Conservation (phyloP, 2,888 invertebrate genomes). For the Epirrita christyi region DNA sequence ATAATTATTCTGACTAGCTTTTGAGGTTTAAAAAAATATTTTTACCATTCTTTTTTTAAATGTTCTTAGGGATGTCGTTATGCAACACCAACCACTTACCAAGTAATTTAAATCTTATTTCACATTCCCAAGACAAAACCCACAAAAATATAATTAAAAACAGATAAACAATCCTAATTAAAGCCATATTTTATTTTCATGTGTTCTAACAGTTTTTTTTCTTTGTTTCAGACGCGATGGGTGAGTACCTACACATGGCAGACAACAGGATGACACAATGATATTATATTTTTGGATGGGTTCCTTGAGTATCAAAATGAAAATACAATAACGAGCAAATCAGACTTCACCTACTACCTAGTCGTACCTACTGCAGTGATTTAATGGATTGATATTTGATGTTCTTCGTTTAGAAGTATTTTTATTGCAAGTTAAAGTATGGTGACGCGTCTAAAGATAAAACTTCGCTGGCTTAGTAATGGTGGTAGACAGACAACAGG, state of each 20-base stretch:
- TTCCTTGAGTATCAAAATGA: no score
- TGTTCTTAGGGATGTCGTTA: constrained; percentile 16
- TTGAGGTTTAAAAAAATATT: no score
- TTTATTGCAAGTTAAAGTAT: not conserved
- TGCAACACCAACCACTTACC: constrained; percentile 20
- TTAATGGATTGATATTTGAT: not conserved
- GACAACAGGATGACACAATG: constrained; percentile 60
- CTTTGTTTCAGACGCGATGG: constrained; percentile 92
- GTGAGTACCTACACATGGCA: constrained; percentile 83
- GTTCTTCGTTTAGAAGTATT: not conserved
- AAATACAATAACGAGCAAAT: no score
- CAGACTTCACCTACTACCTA: no score
- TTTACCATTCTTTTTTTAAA: no score
- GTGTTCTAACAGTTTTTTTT: constrained; percentile 52
- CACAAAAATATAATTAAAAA: constrained; percentile 34
- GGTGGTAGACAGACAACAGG: constrained; percentile 50
- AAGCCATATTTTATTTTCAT: constrained; percentile 38
- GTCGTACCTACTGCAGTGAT: no score
- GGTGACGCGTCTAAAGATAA: constrained; percentile 13
- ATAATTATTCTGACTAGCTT: no score
- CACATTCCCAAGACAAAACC: constrained; percentile 30
- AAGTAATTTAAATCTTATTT: constrained; percentile 23
- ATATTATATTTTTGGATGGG: not conserved
- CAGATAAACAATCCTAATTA: constrained; percentile 35
- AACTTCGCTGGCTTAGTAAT: constrained; percentile 6